Base-by-base conservation (phyloP, 1,140 invertebrate species). In the Rhyzopertha dominica region DNA sequence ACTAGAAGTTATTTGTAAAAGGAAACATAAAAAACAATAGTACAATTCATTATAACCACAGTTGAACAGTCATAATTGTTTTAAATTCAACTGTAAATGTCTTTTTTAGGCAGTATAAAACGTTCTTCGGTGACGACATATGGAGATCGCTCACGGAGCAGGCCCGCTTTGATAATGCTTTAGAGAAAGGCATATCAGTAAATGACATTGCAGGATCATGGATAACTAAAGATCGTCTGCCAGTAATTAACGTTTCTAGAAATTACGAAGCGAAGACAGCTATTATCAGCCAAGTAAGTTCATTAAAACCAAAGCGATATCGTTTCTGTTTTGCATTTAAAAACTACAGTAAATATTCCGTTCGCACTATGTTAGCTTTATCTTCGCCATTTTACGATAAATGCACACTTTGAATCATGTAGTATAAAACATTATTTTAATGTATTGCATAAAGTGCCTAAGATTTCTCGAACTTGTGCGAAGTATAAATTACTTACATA, bases 191-290 rank as follows among this genome's bases (percentile, higher is more conserved):
- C n/a, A 60, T 82, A 1, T 76, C 75, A 12, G 70, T 89, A 1
- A 77, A 77, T 48, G 72, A 76, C 39, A 79, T 90, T 22, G 83
- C 81, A 3, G 77, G 78, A 7, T 82, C 85, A 2, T 95, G 91
- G 90, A 82, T 87, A 10, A 73, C 79, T 1, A 83, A 90, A 63
- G 83, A 87, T 56, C 69, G 86, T 28, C 76, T 91, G 35, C 91
- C 91, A 1, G 74, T 92, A 2, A 72, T 95, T 19, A 85, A 74
- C 17, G 79, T 89, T 12, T 75, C 67, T 3, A 77, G 83, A 43
- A 72, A 88, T 62, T 87, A 88, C 62, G 61, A 74, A 5, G 71
- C 72, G 30, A 77, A 77, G 41, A 72, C 75, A 5, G 78, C 81
- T n/a, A 69, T 61, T 28, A 56, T 87, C 18, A 71, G 70, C 17